Evolutionary conservation across 2,888 invertebrate species (phyloP).

Genomic region (Drosophila mulleri): DNA sequence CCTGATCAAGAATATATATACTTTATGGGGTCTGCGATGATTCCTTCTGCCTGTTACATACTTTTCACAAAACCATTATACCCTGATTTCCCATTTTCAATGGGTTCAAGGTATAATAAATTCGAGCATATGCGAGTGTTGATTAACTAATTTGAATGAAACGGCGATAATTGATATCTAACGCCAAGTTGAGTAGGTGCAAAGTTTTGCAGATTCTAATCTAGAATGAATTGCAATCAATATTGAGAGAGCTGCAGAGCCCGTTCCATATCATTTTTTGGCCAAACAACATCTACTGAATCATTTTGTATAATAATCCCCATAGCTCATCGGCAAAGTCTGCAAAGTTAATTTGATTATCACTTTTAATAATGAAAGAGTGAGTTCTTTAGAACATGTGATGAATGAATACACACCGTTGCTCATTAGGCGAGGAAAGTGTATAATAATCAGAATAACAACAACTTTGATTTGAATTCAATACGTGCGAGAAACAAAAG

Average conservation of each 20-base stretch:
- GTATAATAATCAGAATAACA: neutral
- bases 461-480: neutral
- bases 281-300: neutral
- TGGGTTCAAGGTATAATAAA: too few species aligned
- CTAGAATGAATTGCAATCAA: neutral
- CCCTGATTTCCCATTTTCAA: too few species aligned
- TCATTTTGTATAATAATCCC: neutral
- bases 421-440: neutral
- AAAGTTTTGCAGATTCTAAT: neutral
- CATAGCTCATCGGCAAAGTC: neutral
- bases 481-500: constrained; percentile 12
- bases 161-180: constrained; percentile 1
- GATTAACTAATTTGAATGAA: neutral
- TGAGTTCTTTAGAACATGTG: neutral
- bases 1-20: too few species aligned
- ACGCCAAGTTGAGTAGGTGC: constrained; percentile 1
- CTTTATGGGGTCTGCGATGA: too few species aligned
- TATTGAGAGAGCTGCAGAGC: neutral
- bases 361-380: constrained; percentile 1
- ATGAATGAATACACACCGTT: neutral
- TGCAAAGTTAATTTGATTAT: constrained; percentile 1
- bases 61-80: too few species aligned
- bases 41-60: too few species aligned
- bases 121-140: neutral
- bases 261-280: neutral